phyloP scores from a whole-genome alignment of 2,797 vertebrate species.

The Alfaro cultratus region DNA sequence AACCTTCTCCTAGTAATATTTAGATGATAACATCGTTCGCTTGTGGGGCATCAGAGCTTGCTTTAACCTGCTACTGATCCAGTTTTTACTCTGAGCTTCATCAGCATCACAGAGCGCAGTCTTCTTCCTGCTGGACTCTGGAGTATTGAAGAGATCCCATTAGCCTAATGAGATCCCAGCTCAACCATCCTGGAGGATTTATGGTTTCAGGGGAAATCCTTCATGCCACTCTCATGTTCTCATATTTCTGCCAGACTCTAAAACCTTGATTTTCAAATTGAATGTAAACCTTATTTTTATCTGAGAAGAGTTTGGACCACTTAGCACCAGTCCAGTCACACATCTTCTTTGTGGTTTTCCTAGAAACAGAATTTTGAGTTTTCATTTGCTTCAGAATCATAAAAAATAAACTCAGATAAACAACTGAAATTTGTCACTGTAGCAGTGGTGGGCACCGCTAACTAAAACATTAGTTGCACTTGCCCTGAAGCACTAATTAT shows the following conservation, averaged over 20 bases:
- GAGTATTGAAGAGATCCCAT: constrained; percentile 19
- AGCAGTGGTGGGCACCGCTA: no score
- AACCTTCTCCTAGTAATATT: not conserved
- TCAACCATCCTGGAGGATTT: constrained; percentile 23
- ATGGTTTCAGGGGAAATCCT: constrained; percentile 8
- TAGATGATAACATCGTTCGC: not conserved
- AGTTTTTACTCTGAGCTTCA: not conserved
- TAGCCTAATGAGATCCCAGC: constrained; percentile 45
- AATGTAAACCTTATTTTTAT: no score
- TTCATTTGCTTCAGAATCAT: no score
- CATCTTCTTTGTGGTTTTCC: no score
- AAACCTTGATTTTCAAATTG: no score
- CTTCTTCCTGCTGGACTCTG: constrained; percentile 19
- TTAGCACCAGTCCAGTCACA: no score
- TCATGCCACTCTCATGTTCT: constrained; percentile 29
- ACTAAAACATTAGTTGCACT: no score
- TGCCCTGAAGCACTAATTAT: no score
- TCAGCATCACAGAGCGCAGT: constrained; percentile 6
- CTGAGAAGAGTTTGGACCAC: no score
- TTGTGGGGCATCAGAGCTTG: not conserved
- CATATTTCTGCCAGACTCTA: not conserved
- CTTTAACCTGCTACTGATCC: not conserved
- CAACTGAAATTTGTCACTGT: no score
- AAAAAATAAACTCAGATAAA: no score
- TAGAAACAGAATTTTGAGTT: no score